Conservation (phyloP, 2,113 vertebrate species). For the Proteles cristata region DNA sequence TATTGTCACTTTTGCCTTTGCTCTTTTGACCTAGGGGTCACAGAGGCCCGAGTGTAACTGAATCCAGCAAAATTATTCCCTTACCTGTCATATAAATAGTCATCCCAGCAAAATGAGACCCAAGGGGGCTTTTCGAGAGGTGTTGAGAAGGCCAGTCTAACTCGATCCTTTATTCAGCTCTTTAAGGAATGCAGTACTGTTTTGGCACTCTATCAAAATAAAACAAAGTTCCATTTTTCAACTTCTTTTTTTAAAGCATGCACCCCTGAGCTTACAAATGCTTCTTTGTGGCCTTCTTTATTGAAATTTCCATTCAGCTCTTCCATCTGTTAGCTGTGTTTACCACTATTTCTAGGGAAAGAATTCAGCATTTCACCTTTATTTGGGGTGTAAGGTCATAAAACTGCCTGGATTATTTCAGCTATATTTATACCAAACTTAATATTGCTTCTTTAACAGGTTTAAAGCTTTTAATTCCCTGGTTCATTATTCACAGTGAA, state of each 20-base stretch:
- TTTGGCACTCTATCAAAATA: slow-evolving; percentile 91
- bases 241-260: slow-evolving; percentile 78
- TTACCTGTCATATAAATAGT: slow-evolving; percentile 93
- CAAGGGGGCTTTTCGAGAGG: slow-evolving; percentile 90
- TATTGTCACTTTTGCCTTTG: slow-evolving; percentile 98
- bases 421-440: slow-evolving; percentile 90
- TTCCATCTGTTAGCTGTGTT: slow-evolving; percentile 91
- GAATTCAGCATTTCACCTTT: slow-evolving; percentile 90
- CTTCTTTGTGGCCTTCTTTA: slow-evolving; percentile 91
- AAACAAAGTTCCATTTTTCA: slow-evolving; percentile 91
- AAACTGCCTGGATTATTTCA: slow-evolving; percentile 93
- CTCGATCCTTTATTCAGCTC: slow-evolving; percentile 90
- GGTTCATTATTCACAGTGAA: slow-evolving; percentile 85
- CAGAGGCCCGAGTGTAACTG: slow-evolving; percentile 91
- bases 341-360: slow-evolving; percentile 89
- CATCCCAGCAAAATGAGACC: slow-evolving; percentile 93
- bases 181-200: slow-evolving; percentile 90
- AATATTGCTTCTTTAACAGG: slow-evolving; percentile 92
- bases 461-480: slow-evolving; percentile 90
- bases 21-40: slow-evolving; percentile 93
- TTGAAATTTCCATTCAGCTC: slow-evolving; percentile 91
- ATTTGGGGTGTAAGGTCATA: slow-evolving; percentile 90
- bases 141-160: slow-evolving; percentile 91
- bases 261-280: slow-evolving; percentile 89
- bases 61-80: slow-evolving; percentile 92